Conservation (phyloP, 1,140 invertebrate species). For the Dreissena polymorpha region DNA sequence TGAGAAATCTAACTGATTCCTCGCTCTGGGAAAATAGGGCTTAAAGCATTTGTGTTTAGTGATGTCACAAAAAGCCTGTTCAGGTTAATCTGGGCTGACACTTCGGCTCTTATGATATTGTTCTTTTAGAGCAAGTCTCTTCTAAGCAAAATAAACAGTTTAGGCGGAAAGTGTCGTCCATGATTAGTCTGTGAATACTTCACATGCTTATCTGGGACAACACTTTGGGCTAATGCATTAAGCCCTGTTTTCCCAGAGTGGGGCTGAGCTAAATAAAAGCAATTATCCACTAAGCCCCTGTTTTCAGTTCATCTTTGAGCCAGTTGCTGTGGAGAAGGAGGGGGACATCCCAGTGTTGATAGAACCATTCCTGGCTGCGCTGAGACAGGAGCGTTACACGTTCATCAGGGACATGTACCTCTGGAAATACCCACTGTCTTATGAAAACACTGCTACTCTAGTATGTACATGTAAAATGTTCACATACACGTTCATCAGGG, state of each 20-base stretch:
- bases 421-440: slow-evolving; percentile 75
- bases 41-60: no score
- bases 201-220: no score
- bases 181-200: no score
- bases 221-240: no score
- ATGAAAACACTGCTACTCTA: slow-evolving; percentile 73
- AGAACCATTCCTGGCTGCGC: slow-evolving; percentile 70
- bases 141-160: not conserved
- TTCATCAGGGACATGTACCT: slow-evolving; percentile 74
- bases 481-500: no score
- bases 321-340: slow-evolving; percentile 64
- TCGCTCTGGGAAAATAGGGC: no score
- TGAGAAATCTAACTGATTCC: no score
- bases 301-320: slow-evolving; percentile 74
- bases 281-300: not conserved
- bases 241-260: not conserved
- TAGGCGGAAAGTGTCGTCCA: no score
- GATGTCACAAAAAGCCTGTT: no score
- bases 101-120: not conserved
- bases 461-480: slow-evolving; percentile 63
- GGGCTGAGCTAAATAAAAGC: no score
- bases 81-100: no score
- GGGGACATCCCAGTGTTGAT: slow-evolving; percentile 72
- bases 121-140: not conserved
- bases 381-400: slow-evolving; percentile 74